A percentile compares a stretch with the other conserved stretches of the same genome.
Evolutionary conservation across 2,888 invertebrate genomes (phyloP).

Genomic region (Tryphoninae sp.): DNA sequence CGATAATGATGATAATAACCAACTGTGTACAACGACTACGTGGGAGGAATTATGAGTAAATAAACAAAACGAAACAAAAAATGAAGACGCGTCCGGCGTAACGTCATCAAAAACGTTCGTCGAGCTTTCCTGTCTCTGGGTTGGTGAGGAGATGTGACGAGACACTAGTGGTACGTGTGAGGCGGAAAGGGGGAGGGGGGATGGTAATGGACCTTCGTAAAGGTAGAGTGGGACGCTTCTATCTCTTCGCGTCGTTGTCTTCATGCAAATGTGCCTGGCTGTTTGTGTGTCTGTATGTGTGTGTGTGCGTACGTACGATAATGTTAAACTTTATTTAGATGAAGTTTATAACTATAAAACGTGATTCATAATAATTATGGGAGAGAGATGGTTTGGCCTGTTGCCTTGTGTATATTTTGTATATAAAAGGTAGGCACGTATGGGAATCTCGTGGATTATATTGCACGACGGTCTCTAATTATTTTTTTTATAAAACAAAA

Average conservation of each 20-base stretch:
- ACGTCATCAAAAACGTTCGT: constrained; percentile 46
- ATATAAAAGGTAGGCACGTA: not conserved
- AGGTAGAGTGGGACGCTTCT: no score
- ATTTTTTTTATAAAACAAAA: no score
- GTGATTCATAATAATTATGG: constrained; percentile 80
- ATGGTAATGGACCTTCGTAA: no score
- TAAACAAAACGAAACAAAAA: constrained; percentile 21
- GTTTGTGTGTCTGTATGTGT: not conserved
- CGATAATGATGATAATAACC: constrained; percentile 38
- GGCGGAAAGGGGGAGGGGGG: no score
- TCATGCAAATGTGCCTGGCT: not conserved
- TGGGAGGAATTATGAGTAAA: constrained; percentile 6
- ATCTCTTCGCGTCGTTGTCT: not conserved
- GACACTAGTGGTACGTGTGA: no score
- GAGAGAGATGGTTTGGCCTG: constrained; percentile 72
- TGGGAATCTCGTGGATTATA: constrained; percentile 54
- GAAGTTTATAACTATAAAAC: constrained; percentile 79
- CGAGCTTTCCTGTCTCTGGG: not conserved
- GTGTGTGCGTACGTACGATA: constrained; percentile 70
- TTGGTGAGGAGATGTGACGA: no score
- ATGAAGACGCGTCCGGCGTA: constrained; percentile 29
- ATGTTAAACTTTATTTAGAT: constrained; percentile 80
- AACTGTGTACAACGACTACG: not conserved
- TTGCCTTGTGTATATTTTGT: constrained; percentile 46
- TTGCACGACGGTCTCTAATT: constrained; percentile 50